These are phyloP conservation scores for Nyctibius bracteatus DNA, from an alignment of 2,113 vertebrate genomes.

Conservation along the genomic window DNA sequence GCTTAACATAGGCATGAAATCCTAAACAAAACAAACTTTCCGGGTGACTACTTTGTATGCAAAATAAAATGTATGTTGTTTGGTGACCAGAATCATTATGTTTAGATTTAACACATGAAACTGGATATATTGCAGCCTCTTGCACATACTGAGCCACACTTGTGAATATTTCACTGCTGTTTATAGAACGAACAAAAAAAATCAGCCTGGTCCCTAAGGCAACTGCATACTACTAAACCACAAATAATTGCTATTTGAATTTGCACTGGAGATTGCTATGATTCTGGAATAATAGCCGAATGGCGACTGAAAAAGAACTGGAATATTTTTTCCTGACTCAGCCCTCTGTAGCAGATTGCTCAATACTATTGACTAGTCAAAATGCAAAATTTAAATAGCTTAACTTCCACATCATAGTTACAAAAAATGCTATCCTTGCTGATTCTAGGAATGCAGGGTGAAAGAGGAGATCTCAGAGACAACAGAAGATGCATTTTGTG, in stretches of 20 bases:
- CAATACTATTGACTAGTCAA: conserved; percentile 12
- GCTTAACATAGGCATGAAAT: not conserved
- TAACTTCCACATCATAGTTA: not conserved
- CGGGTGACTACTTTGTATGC: not conserved
- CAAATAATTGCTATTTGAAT: not conserved
- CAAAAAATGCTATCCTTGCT: not conserved
- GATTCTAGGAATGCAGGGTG: not conserved
- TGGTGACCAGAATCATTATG: not conserved
- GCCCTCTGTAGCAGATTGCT: not conserved
- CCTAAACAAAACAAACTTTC: not conserved
- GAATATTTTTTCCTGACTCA: not conserved
- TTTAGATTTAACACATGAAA: not conserved
- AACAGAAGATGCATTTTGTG: not conserved
- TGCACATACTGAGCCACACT: not conserved
- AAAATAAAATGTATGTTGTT: not conserved
- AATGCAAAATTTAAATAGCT: conserved; percentile 12
- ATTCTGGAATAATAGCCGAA: not conserved
- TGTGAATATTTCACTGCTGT: not conserved
- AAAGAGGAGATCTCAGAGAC: not conserved
- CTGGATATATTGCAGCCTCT: not conserved
- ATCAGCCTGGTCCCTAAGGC: not conserved
- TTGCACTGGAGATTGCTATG: not conserved
- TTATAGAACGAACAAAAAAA: not conserved
- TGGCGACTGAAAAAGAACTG: not conserved
- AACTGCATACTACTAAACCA: conserved; percentile 5